Conservation (phyloP, 2,888 invertebrate genomes). For the Zonitis immaculata region DNA sequence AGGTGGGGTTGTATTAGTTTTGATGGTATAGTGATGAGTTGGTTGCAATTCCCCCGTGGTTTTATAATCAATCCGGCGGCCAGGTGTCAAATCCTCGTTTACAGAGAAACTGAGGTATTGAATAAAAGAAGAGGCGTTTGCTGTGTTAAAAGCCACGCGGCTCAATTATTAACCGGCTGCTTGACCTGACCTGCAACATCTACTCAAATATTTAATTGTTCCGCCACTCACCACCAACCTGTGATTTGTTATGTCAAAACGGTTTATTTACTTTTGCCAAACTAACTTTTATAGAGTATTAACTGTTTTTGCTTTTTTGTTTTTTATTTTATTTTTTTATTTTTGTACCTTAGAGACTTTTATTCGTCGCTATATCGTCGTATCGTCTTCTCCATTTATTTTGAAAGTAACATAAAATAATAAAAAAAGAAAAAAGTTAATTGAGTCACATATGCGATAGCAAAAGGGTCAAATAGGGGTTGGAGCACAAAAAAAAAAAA, state of each 20-base stretch:
- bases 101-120: conserved; percentile 48
- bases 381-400: too few species aligned
- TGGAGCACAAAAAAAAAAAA: too few species aligned
- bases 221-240: conserved; percentile 45
- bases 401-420: too few species aligned
- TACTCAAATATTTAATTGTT: conserved; percentile 51
- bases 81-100: conserved; percentile 50
- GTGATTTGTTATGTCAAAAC: conserved; percentile 46
- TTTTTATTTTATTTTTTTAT: too few species aligned
- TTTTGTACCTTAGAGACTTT: too few species aligned
- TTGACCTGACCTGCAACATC: conserved; percentile 47
- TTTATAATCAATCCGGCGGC: conserved; percentile 47
- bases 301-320: conserved; percentile 8
- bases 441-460: too few species aligned
- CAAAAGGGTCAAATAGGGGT: too few species aligned
- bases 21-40: conserved; percentile 34
- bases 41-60: conserved; percentile 40
- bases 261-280: conserved; percentile 41
- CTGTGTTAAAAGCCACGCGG: conserved; percentile 51
- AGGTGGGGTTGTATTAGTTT: too few species aligned
- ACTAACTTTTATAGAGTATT: conserved; percentile 23
- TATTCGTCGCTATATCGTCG: too few species aligned
- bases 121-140: conserved; percentile 50
- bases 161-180: conserved; percentile 50
- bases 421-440: too few species aligned